phyloP scores from a whole-genome alignment of 2,888 invertebrate genomes.

The Lasioglossum vierecki region DNA sequence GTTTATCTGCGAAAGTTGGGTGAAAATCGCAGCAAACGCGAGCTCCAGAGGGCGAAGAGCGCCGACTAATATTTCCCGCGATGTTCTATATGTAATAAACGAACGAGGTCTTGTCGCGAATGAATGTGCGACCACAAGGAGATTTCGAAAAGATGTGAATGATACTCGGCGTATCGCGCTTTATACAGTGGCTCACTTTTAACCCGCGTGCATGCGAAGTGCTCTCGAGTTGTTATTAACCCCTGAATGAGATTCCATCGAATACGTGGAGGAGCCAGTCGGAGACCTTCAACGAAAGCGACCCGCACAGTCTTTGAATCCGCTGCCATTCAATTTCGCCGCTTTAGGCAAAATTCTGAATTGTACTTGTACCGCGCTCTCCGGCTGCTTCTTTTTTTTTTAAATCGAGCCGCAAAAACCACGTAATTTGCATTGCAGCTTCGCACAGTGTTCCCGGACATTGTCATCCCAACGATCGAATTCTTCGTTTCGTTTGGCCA shows the following conservation, averaged over 20 bases:
- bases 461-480: not conserved
- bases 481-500: not conserved
- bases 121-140: not conserved
- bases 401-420: not conserved
- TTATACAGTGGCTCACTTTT: not conserved
- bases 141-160: not conserved
- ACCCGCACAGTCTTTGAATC: not conserved
- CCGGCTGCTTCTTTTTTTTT: not conserved
- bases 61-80: not conserved
- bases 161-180: not conserved
- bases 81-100: not conserved
- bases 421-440: not conserved
- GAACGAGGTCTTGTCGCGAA: not conserved
- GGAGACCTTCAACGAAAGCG: not conserved
- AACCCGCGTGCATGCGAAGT: not conserved
- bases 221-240: conserved; percentile 1
- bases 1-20: not conserved
- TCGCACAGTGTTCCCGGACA: not conserved
- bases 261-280: not conserved
- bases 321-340: not conserved
- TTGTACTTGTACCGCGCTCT: not conserved
- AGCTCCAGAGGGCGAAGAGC: not conserved
- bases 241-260: not conserved
- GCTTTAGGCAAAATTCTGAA: not conserved
- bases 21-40: not conserved